Percentiles rank a stretch among this genome's conserved stretches.
Evolutionary conservation across 2,797 vertebrate species (phyloP).

Genomic region (Erethizon dorsatum): DNA sequence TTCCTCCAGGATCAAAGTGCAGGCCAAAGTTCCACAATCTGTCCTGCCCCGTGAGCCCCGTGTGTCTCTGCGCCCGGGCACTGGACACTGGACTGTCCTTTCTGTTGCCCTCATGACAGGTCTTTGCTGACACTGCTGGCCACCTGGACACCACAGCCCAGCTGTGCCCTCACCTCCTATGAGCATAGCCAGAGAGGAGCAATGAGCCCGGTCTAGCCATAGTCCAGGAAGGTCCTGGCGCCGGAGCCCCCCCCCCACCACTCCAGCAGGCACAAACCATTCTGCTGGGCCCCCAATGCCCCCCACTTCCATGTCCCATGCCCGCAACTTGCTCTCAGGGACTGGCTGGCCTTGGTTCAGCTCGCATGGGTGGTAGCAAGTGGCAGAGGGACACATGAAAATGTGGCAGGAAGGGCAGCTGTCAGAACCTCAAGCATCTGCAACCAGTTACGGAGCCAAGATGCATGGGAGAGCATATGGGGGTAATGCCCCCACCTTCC

Average conservation of each 20-base stretch:
- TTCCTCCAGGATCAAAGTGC: neutral
- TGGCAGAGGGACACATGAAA: neutral
- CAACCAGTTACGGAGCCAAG: neutral
- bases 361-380: neutral
- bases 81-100: no score
- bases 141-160: fast-evolving
- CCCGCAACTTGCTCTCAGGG: fast-evolving
- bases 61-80: fast-evolving
- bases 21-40: neutral
- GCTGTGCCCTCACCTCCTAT: neutral
- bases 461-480: neutral
- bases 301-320: fast-evolving
- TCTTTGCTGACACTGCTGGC: no score
- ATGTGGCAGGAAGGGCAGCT: neutral
- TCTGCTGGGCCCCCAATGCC: no score
- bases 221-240: neutral
- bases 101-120: fast-evolving
- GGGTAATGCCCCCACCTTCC: neutral
- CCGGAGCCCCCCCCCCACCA: fast-evolving
- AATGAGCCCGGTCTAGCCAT: fast-evolving
- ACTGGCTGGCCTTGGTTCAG: neutral
- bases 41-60: fast-evolving
- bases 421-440: neutral
- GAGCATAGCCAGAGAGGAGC: no score
- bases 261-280: neutral